A percentile compares a stretch with the other conserved stretches of the same genome.
Evolutionary conservation across 1,140 invertebrate species (phyloP).

Genomic region (Danaus plexippus): DNA sequence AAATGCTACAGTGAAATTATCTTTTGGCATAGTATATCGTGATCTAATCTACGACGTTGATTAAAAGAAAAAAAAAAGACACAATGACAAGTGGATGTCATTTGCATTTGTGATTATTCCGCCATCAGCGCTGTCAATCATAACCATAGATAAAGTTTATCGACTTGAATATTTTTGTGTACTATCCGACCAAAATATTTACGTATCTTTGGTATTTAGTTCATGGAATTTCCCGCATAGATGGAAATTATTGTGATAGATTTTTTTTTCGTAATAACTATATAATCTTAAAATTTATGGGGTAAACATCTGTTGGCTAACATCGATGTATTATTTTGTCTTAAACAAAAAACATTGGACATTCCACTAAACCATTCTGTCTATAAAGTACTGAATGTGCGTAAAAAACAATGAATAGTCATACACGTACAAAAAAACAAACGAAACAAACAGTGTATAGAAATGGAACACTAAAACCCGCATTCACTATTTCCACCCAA

Average conservation of each 20-base stretch:
- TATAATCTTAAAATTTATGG: background rate
- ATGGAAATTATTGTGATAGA: too few relatives aligned
- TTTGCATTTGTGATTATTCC: constrained; percentile 13
- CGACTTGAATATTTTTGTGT: constrained; percentile 8
- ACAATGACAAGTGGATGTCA: background rate
- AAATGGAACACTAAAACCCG: too few relatives aligned
- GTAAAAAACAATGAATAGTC: too few relatives aligned
- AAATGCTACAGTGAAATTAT: constrained; percentile 28
- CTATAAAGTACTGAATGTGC: too few relatives aligned
- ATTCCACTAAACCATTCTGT: too few relatives aligned
- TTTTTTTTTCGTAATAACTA: background rate
- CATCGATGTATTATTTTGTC: background rate
- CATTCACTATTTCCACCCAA: too few relatives aligned
- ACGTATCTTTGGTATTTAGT: constrained; percentile 12
- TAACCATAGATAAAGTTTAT: constrained; percentile 6
- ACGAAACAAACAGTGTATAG: too few relatives aligned
- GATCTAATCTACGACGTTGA: constrained; percentile 7
- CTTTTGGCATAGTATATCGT: constrained; percentile 9
- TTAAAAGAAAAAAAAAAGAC: constrained; percentile 2
- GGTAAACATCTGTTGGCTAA: background rate
- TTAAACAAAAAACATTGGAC: too few relatives aligned
- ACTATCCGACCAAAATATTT: constrained; percentile 9
- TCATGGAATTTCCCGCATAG: constrained; percentile 15
- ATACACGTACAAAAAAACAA: too few relatives aligned
- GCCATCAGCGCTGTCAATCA: constrained; percentile 7